Evolutionary conservation across 2,888 invertebrate genomes (phyloP), one percentile per base, ranked within the genome.

Genomic region (Cryptus viduatorius): DNA sequence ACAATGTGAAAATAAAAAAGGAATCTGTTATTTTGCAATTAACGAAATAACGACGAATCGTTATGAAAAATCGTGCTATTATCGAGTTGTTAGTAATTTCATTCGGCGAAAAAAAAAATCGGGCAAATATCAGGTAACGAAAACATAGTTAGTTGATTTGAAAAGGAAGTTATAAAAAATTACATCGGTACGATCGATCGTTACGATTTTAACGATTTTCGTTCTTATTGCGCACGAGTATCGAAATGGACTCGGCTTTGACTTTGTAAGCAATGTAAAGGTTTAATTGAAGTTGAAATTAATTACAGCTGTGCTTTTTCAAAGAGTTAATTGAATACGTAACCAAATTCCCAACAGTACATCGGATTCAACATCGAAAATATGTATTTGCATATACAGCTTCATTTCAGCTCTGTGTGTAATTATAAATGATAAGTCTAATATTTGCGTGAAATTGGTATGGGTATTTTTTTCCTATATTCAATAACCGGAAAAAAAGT

Each of bases 401-500:
- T 5, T 14, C 14, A 59, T 12, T 31, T 56, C 10, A 19, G 19
- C 19, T 24, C 24, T 12, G 24, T 24, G 24, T 24, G 24, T 10
- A 56, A 56, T 56, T 1, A 29, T 61, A n/a, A 14, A 24, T 31
- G 61, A 31, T 14, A 5, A 14, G 31, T 61, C 29, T 14, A 14
- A 61, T n/a, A 29, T 61, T 61, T 4, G 14, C 31, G 5, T 10
- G 24, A 19, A 56, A 56, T 56, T 29, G 14, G 31, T 61, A 5
- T 61, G 7, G 12, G 19, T 24, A 19, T 14, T 24, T 46, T 29
- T 31, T 56, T 29, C 42, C 59, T 59, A 16, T 14, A 46, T 64
- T 10, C 46, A 31, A 73, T 61, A 31, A 31, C 73, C 50, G 64
- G 37, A 50, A 50, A 75, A 75, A 75, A 65, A 64, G 72, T 61